Base-by-base conservation (phyloP, 2,113 vertebrate species). In the Chaetura pelagica region DNA sequence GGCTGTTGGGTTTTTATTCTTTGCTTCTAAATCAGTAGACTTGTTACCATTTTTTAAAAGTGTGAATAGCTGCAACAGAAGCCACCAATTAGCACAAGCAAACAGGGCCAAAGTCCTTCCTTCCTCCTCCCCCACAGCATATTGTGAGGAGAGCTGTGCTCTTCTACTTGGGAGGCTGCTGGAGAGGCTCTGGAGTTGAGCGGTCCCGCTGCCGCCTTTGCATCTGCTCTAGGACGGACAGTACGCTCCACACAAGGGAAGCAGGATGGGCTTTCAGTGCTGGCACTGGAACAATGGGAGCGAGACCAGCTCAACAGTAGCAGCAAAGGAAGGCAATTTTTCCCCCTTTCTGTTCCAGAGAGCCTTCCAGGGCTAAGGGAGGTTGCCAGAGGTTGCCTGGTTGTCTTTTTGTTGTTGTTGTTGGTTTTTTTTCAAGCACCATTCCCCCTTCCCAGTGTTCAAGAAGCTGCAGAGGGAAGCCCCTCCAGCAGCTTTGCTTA, bases 1-100 rank as follows among this genome's bases (percentile, higher is more conserved):
- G 86, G 90, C 93, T 90, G 94, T 15, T 94, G 71, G 71, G 35
- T 66, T 96, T 93, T 94, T 91, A 88, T 97, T 97, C 85, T 93
- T 72, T 76, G 81, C 67, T 91, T 91, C 82, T 81, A 93, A 94
- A 93, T 62, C 63, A 78, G 61, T 74, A 80, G 64, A 90, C 92
- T 86, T 79, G 97, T 97, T 91, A 96, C 95, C 95, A 76, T 90
- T 96, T 97, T 96, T 96, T 97, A 40, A 82, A 96, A 96, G 97
- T 96, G 96, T 97, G 97, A 97, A 98, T 96, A 97, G 96, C 98
- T 97, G 92, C 88, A 92, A 97, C 98, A 98, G 98, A 98, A 96
- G 91, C 96, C 96, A 97, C 95, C 97, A 97, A 96, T 98, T 97
- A 98, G 97, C 97, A 96, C 97, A 87, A 95, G 96, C 94, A 97